A percentile compares a stretch with the other conserved stretches of the same genome.
Conservation (phyloP, 2,113 vertebrate species). For the Pandion haliaetus region DNA sequence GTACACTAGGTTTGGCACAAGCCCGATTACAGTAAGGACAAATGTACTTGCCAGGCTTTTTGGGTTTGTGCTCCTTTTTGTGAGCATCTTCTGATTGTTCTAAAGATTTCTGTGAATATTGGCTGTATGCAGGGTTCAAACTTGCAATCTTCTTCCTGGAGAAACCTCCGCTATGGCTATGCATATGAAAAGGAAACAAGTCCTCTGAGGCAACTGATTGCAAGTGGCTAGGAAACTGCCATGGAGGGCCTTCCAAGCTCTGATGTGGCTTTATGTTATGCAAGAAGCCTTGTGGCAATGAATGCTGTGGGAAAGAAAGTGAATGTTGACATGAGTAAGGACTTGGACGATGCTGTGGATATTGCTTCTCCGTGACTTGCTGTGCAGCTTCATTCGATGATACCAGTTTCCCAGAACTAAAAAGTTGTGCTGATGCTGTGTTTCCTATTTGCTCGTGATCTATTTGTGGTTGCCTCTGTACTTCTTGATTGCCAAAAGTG, state of each 20-base stretch:
- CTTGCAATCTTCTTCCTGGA: slow-evolving; percentile 90
- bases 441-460: slow-evolving; percentile 81
- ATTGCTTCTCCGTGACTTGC: slow-evolving; percentile 85
- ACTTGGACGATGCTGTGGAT: slow-evolving; percentile 80
- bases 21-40: slow-evolving; percentile 96
- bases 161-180: slow-evolving; percentile 83
- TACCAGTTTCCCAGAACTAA: slow-evolving; percentile 82
- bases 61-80: slow-evolving; percentile 95
- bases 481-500: slow-evolving; percentile 85
- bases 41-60: slow-evolving; percentile 98
- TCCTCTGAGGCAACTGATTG: slow-evolving; percentile 87
- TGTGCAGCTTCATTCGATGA: slow-evolving; percentile 77
- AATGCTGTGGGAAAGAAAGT: slow-evolving; percentile 91
- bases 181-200: slow-evolving; percentile 87
- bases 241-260: slow-evolving; percentile 88
- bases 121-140: slow-evolving; percentile 87
- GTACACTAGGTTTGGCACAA: slow-evolving; percentile 97
- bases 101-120: slow-evolving; percentile 89
- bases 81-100: slow-evolving; percentile 89
- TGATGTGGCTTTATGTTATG: slow-evolving; percentile 90
- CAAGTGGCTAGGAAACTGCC: slow-evolving; percentile 89
- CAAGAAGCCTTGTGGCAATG: slow-evolving; percentile 88
- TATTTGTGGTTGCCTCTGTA: slow-evolving; percentile 79
- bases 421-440: slow-evolving; percentile 82
- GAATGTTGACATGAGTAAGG: slow-evolving; percentile 86